Evolutionary conservation across 2,113 vertebrate species (phyloP).

Genomic region (Baryphthengus martii): DNA sequence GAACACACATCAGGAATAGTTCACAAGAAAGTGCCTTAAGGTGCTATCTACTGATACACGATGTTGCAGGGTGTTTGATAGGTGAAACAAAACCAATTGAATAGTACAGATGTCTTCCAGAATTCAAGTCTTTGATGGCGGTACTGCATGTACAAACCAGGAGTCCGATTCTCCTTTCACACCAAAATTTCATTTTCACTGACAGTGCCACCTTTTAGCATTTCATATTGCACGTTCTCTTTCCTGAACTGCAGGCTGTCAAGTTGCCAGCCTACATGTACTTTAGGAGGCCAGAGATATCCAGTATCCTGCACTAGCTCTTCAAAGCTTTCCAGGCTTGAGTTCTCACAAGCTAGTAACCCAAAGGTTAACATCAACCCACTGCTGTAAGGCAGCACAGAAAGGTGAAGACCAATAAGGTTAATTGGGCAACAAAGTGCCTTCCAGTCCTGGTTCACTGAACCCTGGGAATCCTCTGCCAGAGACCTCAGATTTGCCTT

Average conservation of each 20-base stretch:
- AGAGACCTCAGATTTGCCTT: background rate
- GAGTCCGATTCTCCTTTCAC: background rate
- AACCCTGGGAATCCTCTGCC: background rate
- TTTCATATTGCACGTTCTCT: background rate
- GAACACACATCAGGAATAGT: background rate
- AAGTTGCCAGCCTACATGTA: background rate
- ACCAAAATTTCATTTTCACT: background rate
- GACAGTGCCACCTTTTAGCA: fast-evolving
- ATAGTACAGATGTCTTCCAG: background rate
- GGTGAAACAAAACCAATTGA: background rate
- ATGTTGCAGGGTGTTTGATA: too few relatives aligned
- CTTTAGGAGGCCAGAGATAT: background rate
- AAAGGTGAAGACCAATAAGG: background rate
- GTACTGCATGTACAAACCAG: fast-evolving
- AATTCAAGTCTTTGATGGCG: background rate
- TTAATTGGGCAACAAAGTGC: background rate
- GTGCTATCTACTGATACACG: background rate
- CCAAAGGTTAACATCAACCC: background rate
- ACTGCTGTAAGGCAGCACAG: background rate
- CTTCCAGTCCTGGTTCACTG: background rate
- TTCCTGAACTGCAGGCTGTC: background rate
- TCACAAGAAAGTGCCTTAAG: background rate
- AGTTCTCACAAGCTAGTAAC: background rate
- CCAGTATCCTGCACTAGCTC: background rate
- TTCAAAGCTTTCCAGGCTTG: background rate